Percentiles rank a stretch among this genome's conserved stretches.
phyloP scores from a whole-genome alignment of 2,888 invertebrate genomes.

The Drosophila atroscutellata region DNA sequence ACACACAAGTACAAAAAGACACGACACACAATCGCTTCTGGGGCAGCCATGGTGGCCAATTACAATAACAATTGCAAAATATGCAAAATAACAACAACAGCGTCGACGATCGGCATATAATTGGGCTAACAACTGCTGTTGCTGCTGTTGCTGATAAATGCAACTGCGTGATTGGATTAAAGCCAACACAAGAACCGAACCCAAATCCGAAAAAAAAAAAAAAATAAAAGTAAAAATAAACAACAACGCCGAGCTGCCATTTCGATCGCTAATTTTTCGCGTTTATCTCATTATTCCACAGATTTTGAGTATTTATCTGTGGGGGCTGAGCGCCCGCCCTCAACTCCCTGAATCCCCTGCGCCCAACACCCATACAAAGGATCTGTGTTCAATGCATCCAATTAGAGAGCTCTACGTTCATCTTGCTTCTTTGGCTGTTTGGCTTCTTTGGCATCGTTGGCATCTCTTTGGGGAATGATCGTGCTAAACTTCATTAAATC shows the following conservation, averaged over 20 bases:
- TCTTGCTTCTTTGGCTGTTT: constrained; percentile 32
- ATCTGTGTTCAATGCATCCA: constrained; percentile 69
- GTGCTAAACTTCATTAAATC: constrained; percentile 82
- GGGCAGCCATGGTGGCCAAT: constrained; percentile 74
- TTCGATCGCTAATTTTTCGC: constrained; percentile 82
- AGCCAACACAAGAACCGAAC: constrained; percentile 31
- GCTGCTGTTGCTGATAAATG: constrained; percentile 65
- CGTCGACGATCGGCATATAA: constrained; percentile 48
- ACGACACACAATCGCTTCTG: constrained; percentile 7
- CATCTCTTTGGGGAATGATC: constrained; percentile 69
- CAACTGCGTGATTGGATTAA: constrained; percentile 80
- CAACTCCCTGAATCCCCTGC: not conserved
- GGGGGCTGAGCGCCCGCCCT: constrained; percentile 49
- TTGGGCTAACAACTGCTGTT: constrained; percentile 65
- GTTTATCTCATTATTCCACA: constrained; percentile 83
- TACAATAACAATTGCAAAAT: constrained; percentile 75
- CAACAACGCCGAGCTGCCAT: constrained; percentile 45
- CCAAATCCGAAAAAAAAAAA: constrained; percentile 5
- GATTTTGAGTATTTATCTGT: constrained; percentile 77
- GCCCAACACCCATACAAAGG: constrained; percentile 38
- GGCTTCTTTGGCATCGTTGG: constrained; percentile 19
- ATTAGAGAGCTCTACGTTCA: constrained; percentile 63
- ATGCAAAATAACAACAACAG: constrained; percentile 56
- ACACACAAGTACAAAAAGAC: not conserved
- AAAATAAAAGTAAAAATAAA: not conserved